A percentile compares a stretch with the other conserved stretches of the same genome.
Conservation (phyloP, 2,113 vertebrate genomes). For the Oryzias melastigma region DNA sequence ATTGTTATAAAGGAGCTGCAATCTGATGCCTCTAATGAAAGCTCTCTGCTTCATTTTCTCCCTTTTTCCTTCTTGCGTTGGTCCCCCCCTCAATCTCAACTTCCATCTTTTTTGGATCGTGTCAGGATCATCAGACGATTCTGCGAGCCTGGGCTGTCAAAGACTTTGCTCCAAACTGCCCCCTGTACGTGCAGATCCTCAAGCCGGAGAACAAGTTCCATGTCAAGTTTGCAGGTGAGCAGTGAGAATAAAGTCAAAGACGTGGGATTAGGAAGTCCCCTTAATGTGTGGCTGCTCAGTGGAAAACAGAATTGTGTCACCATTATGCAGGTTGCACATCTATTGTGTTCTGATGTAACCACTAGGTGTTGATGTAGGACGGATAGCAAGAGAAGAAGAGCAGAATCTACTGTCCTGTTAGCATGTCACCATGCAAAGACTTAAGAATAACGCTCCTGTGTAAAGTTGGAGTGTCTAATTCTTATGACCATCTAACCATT, state of each 20-base stretch:
- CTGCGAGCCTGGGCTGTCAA: slow-evolving; percentile 84
- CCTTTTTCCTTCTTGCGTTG: neutral
- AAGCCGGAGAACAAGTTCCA: slow-evolving; percentile 86
- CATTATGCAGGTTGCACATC: no score
- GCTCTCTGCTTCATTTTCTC: slow-evolving; percentile 18
- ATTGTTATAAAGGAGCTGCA: slow-evolving; percentile 37
- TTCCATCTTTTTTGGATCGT: slow-evolving; percentile 19
- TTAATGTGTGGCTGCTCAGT: neutral
- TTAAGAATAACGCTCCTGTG: no score
- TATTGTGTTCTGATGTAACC: no score
- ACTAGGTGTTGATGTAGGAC: no score
- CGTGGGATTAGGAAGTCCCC: neutral
- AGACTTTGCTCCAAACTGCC: slow-evolving; percentile 85
- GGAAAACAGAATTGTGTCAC: no score
- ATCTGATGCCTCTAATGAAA: slow-evolving; percentile 33
- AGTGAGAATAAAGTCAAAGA: slow-evolving; percentile 17
- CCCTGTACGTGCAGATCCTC: slow-evolving; percentile 84
- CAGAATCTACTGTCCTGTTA: no score
- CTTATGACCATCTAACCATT: no score
- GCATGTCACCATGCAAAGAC: no score
- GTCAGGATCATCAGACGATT: slow-evolving; percentile 85
- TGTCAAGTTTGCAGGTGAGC: slow-evolving; percentile 85
- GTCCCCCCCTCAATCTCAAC: slow-evolving; percentile 21
- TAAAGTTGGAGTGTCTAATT: no score
- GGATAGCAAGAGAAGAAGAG: no score